Conservation (phyloP, 2,113 vertebrate genomes). For the Jacana jacana region DNA sequence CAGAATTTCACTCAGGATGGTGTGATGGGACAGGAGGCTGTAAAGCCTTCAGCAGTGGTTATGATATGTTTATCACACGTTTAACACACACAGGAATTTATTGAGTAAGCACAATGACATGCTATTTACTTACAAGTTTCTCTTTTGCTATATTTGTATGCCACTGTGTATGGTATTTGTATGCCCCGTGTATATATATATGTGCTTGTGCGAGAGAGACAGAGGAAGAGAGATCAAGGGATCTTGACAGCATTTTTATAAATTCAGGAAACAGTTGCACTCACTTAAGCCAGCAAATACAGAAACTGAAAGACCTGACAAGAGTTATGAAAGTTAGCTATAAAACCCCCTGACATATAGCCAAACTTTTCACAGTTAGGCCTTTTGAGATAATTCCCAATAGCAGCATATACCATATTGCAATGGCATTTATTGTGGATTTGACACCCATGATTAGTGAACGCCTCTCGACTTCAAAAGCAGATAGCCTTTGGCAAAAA, state of each 20-base stretch:
- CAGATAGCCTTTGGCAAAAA: slow-evolving; percentile 14
- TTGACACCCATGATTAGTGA: slow-evolving; percentile 35
- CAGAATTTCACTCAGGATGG: not conserved
- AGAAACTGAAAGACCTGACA: slow-evolving; percentile 35
- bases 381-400: slow-evolving; percentile 36
- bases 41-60: slow-evolving; percentile 25
- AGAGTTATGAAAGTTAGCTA: slow-evolving; percentile 33
- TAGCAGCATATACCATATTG: slow-evolving; percentile 32
- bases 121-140: slow-evolving; percentile 26
- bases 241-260: slow-evolving; percentile 41
- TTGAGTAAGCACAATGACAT: slow-evolving; percentile 7
- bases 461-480: slow-evolving; percentile 36
- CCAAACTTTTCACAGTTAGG: not conserved
- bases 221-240: slow-evolving; percentile 31
- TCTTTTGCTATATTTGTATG: not conserved
- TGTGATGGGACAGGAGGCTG: not conserved
- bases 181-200: not conserved
- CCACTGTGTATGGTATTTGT: not conserved
- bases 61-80: not conserved
- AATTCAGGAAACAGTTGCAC: slow-evolving; percentile 41
- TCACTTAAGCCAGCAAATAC: slow-evolving; percentile 26
- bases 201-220: not conserved
- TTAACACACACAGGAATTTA: slow-evolving; percentile 7
- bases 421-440: slow-evolving; percentile 41
- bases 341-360: not conserved